Evolutionary conservation across 1,140 invertebrate genomes (phyloP), one percentile per base, ranked within the genome.

Genomic region (Mizuhopecten yessoensis): DNA sequence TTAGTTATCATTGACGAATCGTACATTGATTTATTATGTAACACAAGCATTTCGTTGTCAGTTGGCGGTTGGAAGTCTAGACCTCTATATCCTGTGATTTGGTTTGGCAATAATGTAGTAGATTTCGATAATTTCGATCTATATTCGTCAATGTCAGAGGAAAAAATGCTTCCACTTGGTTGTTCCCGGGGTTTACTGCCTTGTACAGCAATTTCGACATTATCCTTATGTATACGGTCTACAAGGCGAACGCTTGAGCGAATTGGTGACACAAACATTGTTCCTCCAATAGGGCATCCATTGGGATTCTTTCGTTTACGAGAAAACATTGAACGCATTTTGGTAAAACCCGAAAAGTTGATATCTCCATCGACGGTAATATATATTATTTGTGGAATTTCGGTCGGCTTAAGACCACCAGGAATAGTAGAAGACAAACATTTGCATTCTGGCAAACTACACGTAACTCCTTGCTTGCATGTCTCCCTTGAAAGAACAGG

Each of bases 361-460:
- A 95, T 89, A 33, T 90, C 89, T 34, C 94, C 94, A 49, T 95
- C 94, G 15, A 95, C 88, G 0, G 94, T 94, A n/a, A 95, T 93
- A 36, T 95, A 95, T 0, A 95, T 91, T 87, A 95, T 93, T 88
- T 95, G 94, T 15, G 94, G 94, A 45, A 93, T 92, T 0, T 94
- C 86, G 11, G 33, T 33, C 0, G 36, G n/a, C 34, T 87, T 88
- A n/a, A 95, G n/a, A 9, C 86, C 86, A 34, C 39, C 45, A 39
- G 94, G 94, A 13, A 89, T 45, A 33, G 34, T 88, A 0, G 89
- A 34, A 20, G 91, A 88, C 87, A 91, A 92, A 75, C 94, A 95
- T 42, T 92, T 88, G 88, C 94, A 95, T 20, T 93, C 42, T 5
- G 94, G 94, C 11, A 86, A 17, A n/a, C 89, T 86, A 88, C 94